Evolutionary conservation across 2,797 vertebrate species (phyloP).

Genomic region (Octomys mimax): DNA sequence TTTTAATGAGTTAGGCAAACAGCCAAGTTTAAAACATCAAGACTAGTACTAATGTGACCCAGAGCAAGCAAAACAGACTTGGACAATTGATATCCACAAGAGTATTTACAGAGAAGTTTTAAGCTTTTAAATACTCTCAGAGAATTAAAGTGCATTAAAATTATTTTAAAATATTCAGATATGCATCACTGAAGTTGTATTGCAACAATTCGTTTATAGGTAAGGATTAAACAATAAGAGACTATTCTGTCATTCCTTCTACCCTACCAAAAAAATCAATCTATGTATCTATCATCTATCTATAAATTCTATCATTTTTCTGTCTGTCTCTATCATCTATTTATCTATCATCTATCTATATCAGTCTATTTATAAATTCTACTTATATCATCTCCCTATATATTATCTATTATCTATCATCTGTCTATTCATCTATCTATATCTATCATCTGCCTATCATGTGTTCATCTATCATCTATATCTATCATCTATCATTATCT

Average conservation of each 20-base stretch:
- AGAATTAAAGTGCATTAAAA: background rate
- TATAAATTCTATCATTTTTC: too few species aligned
- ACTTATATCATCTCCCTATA: too few species aligned
- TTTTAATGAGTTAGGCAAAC: conserved; percentile 45
- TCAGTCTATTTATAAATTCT: too few species aligned
- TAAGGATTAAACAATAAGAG: conserved; percentile 39
- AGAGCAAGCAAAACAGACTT: background rate
- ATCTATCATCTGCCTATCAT: too few species aligned
- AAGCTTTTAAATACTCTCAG: background rate
- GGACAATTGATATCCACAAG: background rate
- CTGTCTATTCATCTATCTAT: too few species aligned
- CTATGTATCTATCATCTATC: too few species aligned
- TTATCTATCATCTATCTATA: too few species aligned
- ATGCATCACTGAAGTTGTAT: background rate
- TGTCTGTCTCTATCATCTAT: background rate
- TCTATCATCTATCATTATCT: too few species aligned
- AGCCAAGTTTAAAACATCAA: background rate
- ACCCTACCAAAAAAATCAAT: background rate
- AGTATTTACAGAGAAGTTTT: background rate
- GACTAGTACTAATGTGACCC: background rate
- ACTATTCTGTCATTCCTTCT: background rate
- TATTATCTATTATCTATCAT: too few species aligned
- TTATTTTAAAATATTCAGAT: conserved; percentile 29
- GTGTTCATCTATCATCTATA: too few species aligned
- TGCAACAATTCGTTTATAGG: conserved; percentile 30